These are phyloP conservation scores for sheep (Ovis aries) DNA, from an alignment of 2,113 vertebrate genomes.

Conservation along the genomic window DNA sequence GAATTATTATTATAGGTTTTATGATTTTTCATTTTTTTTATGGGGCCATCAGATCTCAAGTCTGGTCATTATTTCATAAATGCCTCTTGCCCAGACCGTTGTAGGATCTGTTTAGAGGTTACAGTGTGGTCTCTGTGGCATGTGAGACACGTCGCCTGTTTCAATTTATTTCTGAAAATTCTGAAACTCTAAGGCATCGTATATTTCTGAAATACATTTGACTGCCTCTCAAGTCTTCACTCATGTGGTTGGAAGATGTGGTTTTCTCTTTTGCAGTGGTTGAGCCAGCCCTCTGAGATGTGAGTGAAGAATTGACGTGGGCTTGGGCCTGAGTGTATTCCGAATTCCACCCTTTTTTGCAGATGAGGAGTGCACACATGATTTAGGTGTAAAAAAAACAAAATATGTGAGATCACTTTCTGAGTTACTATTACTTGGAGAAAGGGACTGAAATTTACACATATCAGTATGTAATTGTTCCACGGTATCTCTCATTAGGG, in stretches of 20 bases:
- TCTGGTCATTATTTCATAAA: neutral
- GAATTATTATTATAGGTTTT: neutral
- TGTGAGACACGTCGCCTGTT: neutral
- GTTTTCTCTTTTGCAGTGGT: neutral
- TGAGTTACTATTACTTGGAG: neutral
- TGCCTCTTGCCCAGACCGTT: neutral
- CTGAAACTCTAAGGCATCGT: neutral
- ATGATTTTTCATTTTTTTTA: neutral
- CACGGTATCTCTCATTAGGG: neutral
- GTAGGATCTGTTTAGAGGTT: neutral
- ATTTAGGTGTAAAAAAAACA: neutral
- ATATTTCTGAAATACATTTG: neutral
- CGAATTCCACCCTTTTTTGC: neutral
- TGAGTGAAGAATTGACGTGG: neutral
- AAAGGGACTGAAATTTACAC: neutral
- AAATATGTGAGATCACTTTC: neutral
- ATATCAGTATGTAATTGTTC: fast-evolving
- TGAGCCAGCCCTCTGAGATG: no score
- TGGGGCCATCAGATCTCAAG: neutral
- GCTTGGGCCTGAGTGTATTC: fast-evolving
- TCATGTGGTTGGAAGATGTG: neutral
- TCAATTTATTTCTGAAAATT: neutral
- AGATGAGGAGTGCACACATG: fast-evolving
- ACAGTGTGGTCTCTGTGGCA: neutral
- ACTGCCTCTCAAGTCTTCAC: neutral